Conservation (phyloP, 2,888 invertebrate genomes). For the Dynastes maya region DNA sequence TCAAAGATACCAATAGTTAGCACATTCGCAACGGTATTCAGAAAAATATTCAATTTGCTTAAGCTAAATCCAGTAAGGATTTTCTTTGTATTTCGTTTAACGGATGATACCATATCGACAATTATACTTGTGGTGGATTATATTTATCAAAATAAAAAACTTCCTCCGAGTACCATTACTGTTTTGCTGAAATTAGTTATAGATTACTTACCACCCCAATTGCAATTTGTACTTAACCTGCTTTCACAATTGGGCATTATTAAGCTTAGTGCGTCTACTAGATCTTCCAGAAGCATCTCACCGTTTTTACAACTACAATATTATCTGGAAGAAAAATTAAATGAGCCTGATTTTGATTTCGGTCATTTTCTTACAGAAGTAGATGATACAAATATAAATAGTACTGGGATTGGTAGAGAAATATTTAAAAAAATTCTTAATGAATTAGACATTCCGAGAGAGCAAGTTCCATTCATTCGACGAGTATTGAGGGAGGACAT, state of each 20-base stretch:
- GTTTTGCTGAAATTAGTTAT: conserved; percentile 33
- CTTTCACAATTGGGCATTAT: conserved; percentile 44
- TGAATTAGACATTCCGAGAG: conserved; percentile 20
- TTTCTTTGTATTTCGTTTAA: conserved; percentile 39
- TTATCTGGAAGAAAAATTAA: background rate
- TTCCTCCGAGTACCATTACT: conserved; percentile 41
- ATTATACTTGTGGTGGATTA: conserved; percentile 47
- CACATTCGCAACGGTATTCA: conserved; percentile 23
- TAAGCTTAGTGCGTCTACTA: conserved; percentile 2
- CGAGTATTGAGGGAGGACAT: conserved; percentile 13
- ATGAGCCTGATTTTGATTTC: conserved; percentile 14
- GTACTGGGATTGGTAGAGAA: conserved; percentile 9
- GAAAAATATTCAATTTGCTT: conserved; percentile 41
- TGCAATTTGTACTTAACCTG: conserved; percentile 40
- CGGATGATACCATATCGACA: conserved; percentile 42
- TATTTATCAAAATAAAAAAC: conserved; percentile 47
- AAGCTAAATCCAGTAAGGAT: conserved; percentile 44
- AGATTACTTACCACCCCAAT: conserved; percentile 32
- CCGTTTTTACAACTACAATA: background rate
- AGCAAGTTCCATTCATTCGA: conserved; percentile 26
- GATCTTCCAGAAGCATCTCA: conserved; percentile 2
- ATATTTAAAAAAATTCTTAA: conserved; percentile 13
- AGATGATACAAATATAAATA: conserved; percentile 20
- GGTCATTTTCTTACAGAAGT: conserved; percentile 9
- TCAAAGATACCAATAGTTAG: conserved; percentile 39